Conservation (phyloP, 1,140 invertebrate genomes). For the Bombus confusus region DNA sequence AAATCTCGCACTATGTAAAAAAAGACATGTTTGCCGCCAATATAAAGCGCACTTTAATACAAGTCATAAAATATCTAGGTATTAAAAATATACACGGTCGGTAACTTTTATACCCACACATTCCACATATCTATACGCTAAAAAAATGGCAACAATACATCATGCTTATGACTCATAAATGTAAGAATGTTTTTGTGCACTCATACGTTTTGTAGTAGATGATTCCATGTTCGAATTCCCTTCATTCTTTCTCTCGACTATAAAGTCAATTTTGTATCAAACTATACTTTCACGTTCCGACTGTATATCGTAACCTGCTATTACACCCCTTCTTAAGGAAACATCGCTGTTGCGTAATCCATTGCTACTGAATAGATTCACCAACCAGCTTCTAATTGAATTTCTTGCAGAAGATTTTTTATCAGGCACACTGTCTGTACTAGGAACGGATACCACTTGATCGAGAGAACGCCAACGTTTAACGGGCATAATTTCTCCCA, state of each 20-base stretch:
- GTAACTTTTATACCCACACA: conserved; percentile 80
- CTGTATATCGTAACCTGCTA: conserved; percentile 80
- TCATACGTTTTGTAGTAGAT: conserved; percentile 40
- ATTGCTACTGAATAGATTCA: conserved; percentile 87
- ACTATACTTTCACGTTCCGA: conserved; percentile 83
- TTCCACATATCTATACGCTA: conserved; percentile 74
- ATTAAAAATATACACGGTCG: conserved; percentile 79
- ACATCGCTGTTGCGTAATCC: conserved; percentile 85
- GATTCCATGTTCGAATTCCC: conserved; percentile 33
- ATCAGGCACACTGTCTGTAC: conserved; percentile 77
- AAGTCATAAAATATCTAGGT: conserved; percentile 72
- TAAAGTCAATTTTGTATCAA: conserved; percentile 58
- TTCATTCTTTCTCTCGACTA: conserved; percentile 4
- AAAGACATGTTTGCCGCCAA: conserved; percentile 33
- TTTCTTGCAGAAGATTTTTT: conserved; percentile 83
- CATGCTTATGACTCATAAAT: conserved; percentile 62
- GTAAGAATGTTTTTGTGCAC: conserved; percentile 27
- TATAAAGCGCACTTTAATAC: conserved; percentile 54
- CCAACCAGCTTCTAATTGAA: conserved; percentile 86
- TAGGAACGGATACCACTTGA: conserved; percentile 83
- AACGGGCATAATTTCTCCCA: conserved; percentile 83
- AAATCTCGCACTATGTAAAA: conserved; percentile 56
- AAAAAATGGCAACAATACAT: conserved; percentile 76
- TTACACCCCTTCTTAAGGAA: conserved; percentile 84
- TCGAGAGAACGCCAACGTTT: conserved; percentile 92